These are phyloP conservation scores for Chromis chromis DNA, from an alignment of 2,797 vertebrate genomes.

Conservation along the genomic window DNA sequence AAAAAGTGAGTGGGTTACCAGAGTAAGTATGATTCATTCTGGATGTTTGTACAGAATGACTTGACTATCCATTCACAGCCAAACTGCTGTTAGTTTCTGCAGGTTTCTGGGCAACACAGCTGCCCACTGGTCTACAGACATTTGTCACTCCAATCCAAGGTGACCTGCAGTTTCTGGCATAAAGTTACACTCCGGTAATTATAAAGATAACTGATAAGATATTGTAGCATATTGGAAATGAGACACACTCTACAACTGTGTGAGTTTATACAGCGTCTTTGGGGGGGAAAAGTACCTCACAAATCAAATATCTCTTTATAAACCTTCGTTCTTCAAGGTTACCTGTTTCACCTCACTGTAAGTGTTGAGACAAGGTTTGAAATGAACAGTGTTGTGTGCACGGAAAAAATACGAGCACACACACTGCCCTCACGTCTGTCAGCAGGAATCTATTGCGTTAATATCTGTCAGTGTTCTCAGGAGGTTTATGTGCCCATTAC, in stretches of 20 bases:
- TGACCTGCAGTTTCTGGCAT: constrained; percentile 14
- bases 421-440: constrained; percentile 56
- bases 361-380: constrained; percentile 52
- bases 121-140: not conserved
- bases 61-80: no score
- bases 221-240: constrained; percentile 11
- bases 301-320: constrained; percentile 18
- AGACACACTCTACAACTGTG: not conserved
- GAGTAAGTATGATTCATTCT: no score
- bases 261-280: constrained; percentile 4
- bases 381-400: constrained; percentile 34
- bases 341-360: constrained; percentile 26
- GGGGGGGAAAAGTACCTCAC: not conserved
- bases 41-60: no score
- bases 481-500: constrained; percentile 28
- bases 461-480: constrained; percentile 61
- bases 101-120: not conserved
- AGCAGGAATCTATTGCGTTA: constrained; percentile 64
- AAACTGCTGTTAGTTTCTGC: not conserved
- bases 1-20: no score
- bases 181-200: constrained; percentile 11
- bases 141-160: constrained; percentile 23
- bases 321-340: constrained; percentile 35
- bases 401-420: constrained; percentile 1
- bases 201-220: constrained; percentile 28